phyloP scores from a whole-genome alignment of 2,888 invertebrate genomes.

The Cactoblastis cactorum region DNA sequence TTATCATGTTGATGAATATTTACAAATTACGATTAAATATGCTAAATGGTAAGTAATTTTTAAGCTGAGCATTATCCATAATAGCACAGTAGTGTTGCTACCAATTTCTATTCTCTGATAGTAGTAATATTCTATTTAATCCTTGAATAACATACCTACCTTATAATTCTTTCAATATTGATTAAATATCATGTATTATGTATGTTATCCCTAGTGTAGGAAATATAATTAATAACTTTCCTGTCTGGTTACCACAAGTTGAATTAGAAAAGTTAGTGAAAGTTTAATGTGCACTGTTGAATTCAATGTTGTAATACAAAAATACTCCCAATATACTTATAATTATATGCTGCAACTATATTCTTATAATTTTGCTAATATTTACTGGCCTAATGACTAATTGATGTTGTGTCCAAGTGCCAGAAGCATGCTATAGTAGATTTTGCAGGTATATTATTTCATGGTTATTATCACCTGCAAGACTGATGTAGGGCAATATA shows the following conservation, averaged over 20 bases:
- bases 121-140: slow-evolving; percentile 44
- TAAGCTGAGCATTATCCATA: slow-evolving; percentile 8
- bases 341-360: slow-evolving; percentile 1
- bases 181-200: slow-evolving; percentile 36
- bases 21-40: slow-evolving; percentile 34
- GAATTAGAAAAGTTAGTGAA: slow-evolving; percentile 43
- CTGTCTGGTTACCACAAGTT: slow-evolving; percentile 48
- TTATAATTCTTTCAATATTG: slow-evolving; percentile 52
- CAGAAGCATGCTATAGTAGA: slow-evolving; percentile 7
- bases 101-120: slow-evolving; percentile 9
- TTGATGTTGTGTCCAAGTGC: slow-evolving; percentile 11
- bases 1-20: slow-evolving; percentile 31
- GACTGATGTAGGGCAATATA: slow-evolving; percentile 19
- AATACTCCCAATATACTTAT: background rate
- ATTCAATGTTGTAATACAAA: slow-evolving; percentile 33
- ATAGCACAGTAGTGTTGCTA: slow-evolving; percentile 10
- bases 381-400: slow-evolving; percentile 12
- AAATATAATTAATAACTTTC: slow-evolving; percentile 59
- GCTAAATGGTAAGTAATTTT: slow-evolving; percentile 27
- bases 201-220: slow-evolving; percentile 56
- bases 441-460: slow-evolving; percentile 1
- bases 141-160: slow-evolving; percentile 34
- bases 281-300: slow-evolving; percentile 37
- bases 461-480: slow-evolving; percentile 13
- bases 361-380: background rate